Evolutionary conservation across 1,140 invertebrate genomes (phyloP), one percentile per base, ranked within the genome.

Genomic region (Brachionus manjavacas): DNA sequence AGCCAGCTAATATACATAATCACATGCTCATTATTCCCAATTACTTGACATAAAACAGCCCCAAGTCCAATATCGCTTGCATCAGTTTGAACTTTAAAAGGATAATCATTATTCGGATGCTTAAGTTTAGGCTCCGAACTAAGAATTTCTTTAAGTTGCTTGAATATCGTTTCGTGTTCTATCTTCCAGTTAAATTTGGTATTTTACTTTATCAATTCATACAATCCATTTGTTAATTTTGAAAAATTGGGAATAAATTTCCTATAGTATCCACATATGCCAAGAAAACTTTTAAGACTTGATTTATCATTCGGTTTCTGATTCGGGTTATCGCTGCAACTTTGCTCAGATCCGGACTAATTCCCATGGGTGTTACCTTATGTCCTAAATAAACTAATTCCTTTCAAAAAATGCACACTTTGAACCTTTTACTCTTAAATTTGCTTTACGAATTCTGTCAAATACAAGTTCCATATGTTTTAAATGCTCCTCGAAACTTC

Each of bases 401-500:
- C n/a, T 20, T 31, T n/a, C 31, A 31, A 31, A 28, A n/a, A 68
- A 68, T 14, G 64, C 25, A 68, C 64, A 31, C 11, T 68, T 68
- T 28, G 25, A 31, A 28, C 83, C 81, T n/a, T 85, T 72, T 3
- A 83, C 80, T 28, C 64, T 91, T 4, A 92, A 85, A 31, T 88
- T 87, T 2, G 89, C 88, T 68, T 85, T 79, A 28, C 76, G 78
- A 7, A 91, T 85, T 43, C 87, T 85, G 20, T 87, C 66, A 9
- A 90, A 86, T 7, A 91, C 85, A 35, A 85, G 76, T 16, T 79
- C 25, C 0, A 91, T 46, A 41, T 89, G 80, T 20, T 83, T 43
- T 0, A n/a, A n/a, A n/a, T n/a, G n/a, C n/a, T n/a, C n/a, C n/a
- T n/a, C n/a, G n/a, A n/a, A n/a, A n/a, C n/a, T n/a, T n/a, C n/a